Evolutionary conservation across 2,113 vertebrate species (phyloP).

Genomic region (Calonectris borealis): DNA sequence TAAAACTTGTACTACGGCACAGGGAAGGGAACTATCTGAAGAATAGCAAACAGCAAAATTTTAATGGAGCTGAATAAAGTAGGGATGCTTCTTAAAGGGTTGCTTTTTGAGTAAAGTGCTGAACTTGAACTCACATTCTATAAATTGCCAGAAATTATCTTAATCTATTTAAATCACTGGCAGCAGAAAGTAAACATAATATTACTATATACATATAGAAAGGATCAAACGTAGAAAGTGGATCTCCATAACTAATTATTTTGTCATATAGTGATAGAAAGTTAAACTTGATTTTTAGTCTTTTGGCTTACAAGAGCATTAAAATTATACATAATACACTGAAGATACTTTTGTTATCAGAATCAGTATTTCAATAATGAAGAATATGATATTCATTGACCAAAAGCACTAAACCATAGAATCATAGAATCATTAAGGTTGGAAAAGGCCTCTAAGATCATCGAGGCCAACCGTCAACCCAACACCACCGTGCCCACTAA

Average conservation of each 20-base stretch:
- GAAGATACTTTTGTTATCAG: neutral
- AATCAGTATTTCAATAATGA: neutral
- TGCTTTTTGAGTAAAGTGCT: neutral
- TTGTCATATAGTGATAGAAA: neutral
- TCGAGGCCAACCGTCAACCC: too few relatives aligned
- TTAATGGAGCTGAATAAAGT: constrained; percentile 24
- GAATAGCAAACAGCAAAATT: constrained; percentile 46
- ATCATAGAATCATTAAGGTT: too few relatives aligned
- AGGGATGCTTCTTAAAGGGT: neutral
- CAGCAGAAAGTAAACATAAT: neutral
- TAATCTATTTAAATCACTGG: neutral
- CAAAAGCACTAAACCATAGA: neutral
- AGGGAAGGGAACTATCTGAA: constrained; percentile 33
- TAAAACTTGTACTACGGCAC: constrained; percentile 35
- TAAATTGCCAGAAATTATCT: neutral
- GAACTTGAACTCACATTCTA: neutral
- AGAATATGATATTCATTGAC: neutral
- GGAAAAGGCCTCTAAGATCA: too few relatives aligned
- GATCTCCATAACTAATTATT: neutral
- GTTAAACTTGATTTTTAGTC: neutral
- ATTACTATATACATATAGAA: neutral
- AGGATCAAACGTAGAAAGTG: neutral
- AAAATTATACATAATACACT: neutral
- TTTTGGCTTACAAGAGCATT: neutral
- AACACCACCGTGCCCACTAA: too few relatives aligned